These are phyloP conservation scores for Cylas formicarius DNA, from an alignment of 1,140 invertebrate species.

Conservation along the genomic window DNA sequence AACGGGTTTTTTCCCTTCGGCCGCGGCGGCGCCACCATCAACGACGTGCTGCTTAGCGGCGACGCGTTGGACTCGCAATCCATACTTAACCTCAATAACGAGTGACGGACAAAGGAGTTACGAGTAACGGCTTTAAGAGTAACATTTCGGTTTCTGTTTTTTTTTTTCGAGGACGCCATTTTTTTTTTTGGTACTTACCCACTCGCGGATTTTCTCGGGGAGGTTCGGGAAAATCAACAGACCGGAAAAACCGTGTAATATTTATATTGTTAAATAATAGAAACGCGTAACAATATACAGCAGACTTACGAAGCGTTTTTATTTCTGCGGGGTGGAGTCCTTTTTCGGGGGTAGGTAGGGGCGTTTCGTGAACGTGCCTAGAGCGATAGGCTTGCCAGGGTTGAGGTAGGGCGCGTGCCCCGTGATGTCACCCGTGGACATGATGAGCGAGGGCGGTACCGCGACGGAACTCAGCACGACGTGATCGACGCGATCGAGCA, in stretches of 20 bases:
- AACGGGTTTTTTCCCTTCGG: constrained; percentile 50
- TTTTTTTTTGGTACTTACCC: too few species aligned
- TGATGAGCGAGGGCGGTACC: constrained; percentile 35
- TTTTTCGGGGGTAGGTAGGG: constrained; percentile 25
- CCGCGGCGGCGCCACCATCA: constrained; percentile 27
- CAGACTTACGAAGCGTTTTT: too few species aligned
- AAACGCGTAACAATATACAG: too few species aligned
- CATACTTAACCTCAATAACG: constrained; percentile 37
- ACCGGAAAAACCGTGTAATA: too few species aligned
- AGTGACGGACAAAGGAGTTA: too few species aligned
- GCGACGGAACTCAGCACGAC: constrained; percentile 28
- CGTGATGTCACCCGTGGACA: constrained; percentile 24
- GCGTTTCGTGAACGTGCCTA: constrained; percentile 33
- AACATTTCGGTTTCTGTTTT: background rate
- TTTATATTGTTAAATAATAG: too few species aligned
- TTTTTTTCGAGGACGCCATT: background rate
- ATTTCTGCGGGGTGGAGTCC: too few species aligned
- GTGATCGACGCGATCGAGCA: constrained; percentile 29
- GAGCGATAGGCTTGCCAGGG: constrained; percentile 22
- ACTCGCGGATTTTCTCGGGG: too few species aligned
- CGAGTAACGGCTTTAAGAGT: constrained; percentile 10
- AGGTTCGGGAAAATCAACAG: too few species aligned
- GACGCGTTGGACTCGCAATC: constrained; percentile 40
- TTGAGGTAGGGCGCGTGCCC: constrained; percentile 33
- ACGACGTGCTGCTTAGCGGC: constrained; percentile 32